Evolutionary conservation across 2,888 invertebrate genomes (phyloP).

Genomic region (Sinohyriopsis cumingii): DNA sequence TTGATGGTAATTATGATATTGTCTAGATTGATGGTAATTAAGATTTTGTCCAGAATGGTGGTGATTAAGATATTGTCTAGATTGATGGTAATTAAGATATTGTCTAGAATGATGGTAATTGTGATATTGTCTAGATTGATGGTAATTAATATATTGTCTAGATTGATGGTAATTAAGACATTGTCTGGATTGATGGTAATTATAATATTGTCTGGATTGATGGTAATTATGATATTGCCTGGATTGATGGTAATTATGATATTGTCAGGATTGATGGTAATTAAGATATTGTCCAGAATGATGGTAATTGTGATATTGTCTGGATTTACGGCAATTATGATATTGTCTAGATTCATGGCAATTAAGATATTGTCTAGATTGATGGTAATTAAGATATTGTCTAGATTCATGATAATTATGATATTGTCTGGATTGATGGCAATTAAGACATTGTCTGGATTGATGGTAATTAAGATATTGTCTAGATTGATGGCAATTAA

Average conservation of each 20-base stretch:
- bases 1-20: slow-evolving; percentile 39
- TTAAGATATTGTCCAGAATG: too few relatives aligned
- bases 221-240: too few relatives aligned
- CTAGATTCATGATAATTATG: background rate
- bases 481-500: too few relatives aligned
- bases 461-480: background rate
- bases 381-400: slow-evolving; percentile 39
- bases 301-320: too few relatives aligned
- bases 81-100: background rate
- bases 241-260: too few relatives aligned
- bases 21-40: background rate
- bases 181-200: too few relatives aligned
- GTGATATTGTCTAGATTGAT: background rate
- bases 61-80: slow-evolving; percentile 41
- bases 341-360: background rate
- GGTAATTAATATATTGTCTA: background rate
- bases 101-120: too few relatives aligned
- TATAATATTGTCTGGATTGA: too few relatives aligned
- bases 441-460: slow-evolving; percentile 40
- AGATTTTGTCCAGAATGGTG: background rate
- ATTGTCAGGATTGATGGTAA: too few relatives aligned
- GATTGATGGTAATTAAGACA: too few relatives aligned
- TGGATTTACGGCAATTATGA: background rate
- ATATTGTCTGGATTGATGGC: background rate
- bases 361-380: background rate